phyloP scores from a whole-genome alignment of 2,888 invertebrate genomes.

The Heliconius cydno region DNA sequence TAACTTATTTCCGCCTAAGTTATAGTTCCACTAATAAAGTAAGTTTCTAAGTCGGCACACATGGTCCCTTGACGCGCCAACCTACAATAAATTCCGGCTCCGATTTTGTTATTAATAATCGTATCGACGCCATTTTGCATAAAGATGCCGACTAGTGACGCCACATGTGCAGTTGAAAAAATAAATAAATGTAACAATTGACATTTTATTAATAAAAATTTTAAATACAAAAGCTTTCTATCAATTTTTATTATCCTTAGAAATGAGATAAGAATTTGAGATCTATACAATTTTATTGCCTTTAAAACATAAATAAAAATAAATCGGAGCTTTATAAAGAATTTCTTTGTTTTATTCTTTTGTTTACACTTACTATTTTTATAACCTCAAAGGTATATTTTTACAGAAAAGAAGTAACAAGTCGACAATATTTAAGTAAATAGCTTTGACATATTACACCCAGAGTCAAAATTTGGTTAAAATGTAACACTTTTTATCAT shows the following conservation, averaged over 20 bases:
- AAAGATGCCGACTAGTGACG: conserved; percentile 53
- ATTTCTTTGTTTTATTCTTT: background rate
- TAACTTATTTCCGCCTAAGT: conserved; percentile 66
- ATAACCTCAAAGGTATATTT: background rate
- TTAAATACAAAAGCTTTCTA: background rate
- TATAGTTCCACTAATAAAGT: conserved; percentile 62
- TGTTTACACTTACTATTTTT: background rate
- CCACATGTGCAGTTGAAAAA: conserved; percentile 47
- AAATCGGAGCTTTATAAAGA: background rate
- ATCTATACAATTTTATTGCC: background rate
- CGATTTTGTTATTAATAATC: conserved; percentile 81
- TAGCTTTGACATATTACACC: background rate
- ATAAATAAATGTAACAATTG: background rate
- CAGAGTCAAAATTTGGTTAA: background rate
- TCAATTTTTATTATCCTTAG: background rate
- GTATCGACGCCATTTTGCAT: conserved; percentile 77
- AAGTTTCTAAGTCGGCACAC: conserved; percentile 71
- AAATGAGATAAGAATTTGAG: background rate
- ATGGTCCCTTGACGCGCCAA: conserved; percentile 66
- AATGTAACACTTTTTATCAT: conserved; percentile 6
- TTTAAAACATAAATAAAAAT: background rate
- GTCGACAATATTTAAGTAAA: background rate
- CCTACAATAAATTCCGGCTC: conserved; percentile 70
- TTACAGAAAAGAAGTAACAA: background rate
- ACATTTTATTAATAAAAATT: background rate